A percentile compares a stretch with the other conserved stretches of the same genome.
Conservation (phyloP, 1,140 invertebrate genomes). For the Caenorhabditis inopinata region DNA sequence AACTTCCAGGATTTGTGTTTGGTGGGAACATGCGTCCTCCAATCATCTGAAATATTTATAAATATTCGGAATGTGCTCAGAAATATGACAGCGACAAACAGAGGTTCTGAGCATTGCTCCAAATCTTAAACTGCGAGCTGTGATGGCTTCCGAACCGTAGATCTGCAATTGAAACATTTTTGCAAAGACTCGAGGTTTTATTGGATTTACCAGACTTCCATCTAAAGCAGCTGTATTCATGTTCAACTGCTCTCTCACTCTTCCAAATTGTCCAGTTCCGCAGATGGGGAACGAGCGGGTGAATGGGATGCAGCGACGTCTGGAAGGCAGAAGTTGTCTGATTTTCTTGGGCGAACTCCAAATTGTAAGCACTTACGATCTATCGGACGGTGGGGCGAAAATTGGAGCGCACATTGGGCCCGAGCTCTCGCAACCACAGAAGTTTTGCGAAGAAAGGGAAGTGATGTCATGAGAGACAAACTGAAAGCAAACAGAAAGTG, state of each 20-base stretch:
- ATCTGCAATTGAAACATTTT: conserved; percentile 40
- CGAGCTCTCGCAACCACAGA: conserved; percentile 12
- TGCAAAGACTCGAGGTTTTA: background rate
- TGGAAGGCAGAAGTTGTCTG: too few relatives aligned
- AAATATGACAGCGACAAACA: background rate
- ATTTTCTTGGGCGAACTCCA: background rate
- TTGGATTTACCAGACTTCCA: conserved; percentile 14
- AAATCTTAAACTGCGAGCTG: conserved; percentile 30
- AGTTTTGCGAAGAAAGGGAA: conserved; percentile 39
- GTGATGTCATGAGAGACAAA: conserved; percentile 53
- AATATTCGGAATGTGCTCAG: background rate
- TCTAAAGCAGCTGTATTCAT: conserved; percentile 52
- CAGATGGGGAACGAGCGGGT: conserved; percentile 45
- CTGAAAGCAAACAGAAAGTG: conserved; percentile 49
- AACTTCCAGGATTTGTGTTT: conserved; percentile 35
- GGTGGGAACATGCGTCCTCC: conserved; percentile 47
- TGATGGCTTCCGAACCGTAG: conserved; percentile 45
- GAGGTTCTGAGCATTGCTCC: conserved; percentile 44
- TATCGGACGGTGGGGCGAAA: conserved; percentile 35
- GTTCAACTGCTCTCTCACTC: conserved; percentile 49
- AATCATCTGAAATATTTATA: conserved; percentile 22
- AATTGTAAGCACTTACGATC: background rate
- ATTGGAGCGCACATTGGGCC: conserved; percentile 43
- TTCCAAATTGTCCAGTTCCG: conserved; percentile 39
- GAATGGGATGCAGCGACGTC: conserved; percentile 43